A percentile compares a stretch with the other conserved stretches of the same genome.
Evolutionary conservation across 2,113 vertebrate species (phyloP).

Genomic region (Sprattus sprattus): DNA sequence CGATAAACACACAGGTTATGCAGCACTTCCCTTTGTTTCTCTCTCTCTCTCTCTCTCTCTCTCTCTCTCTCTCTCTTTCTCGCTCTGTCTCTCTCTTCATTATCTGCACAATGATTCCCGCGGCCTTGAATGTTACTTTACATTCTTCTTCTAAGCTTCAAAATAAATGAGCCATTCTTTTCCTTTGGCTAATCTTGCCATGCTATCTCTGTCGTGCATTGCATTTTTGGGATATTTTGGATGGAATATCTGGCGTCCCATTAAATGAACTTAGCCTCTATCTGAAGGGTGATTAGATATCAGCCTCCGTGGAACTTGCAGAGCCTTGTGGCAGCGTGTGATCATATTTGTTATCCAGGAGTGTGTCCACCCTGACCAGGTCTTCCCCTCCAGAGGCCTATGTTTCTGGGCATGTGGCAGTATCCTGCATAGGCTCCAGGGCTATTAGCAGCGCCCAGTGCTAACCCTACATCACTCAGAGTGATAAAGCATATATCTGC

Average conservation of each 20-base stretch:
- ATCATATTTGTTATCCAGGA: neutral
- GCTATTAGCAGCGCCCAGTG: neutral
- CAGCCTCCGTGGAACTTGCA: neutral
- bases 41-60: neutral
- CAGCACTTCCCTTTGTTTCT: conserved; percentile 15
- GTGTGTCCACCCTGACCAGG: neutral
- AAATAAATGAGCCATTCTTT: conserved; percentile 33
- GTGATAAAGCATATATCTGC: conserved; percentile 3
- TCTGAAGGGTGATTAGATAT: neutral
- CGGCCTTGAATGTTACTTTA: conserved; percentile 39
- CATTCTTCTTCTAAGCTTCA: conserved; percentile 27
- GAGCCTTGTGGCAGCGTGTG: neutral
- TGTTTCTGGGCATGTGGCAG: neutral
- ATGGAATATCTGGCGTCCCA: neutral
- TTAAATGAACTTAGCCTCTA: neutral
- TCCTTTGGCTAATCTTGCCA: conserved; percentile 20
- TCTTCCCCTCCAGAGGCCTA: neutral
- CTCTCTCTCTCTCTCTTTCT: neutral
- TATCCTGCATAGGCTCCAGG: neutral
- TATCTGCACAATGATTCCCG: conserved; percentile 29
- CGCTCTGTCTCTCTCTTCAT: neutral
- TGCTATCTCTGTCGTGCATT: neutral
- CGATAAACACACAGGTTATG: conserved; percentile 35
- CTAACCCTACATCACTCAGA: neutral
- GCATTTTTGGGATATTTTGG: conserved; percentile 4